A percentile compares a stretch with the other conserved stretches of the same genome.
Conservation (phyloP, 2,113 vertebrate species). For the Eublepharis macularius region DNA sequence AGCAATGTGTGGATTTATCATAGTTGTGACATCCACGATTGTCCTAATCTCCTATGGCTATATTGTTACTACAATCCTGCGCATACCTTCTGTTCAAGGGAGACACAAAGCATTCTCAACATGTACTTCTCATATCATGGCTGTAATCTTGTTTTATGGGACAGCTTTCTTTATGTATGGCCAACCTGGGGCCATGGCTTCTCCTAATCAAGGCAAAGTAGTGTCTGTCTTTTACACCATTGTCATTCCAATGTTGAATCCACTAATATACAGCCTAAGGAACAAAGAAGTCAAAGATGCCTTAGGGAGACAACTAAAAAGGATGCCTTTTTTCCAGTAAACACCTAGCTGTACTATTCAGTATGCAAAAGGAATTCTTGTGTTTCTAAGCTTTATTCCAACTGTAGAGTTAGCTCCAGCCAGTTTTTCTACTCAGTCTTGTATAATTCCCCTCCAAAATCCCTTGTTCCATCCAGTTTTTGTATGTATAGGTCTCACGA, state of each 20-base stretch:
- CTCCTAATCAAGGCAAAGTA: slow-evolving; percentile 48
- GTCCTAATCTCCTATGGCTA: slow-evolving; percentile 67
- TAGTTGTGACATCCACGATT: slow-evolving; percentile 44
- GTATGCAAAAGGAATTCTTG: too few species aligned
- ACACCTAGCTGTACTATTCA: neutral
- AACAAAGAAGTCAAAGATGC: slow-evolving; percentile 62
- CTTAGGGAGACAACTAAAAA: slow-evolving; percentile 46
- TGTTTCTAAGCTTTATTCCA: too few species aligned
- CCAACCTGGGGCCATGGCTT: slow-evolving; percentile 49
- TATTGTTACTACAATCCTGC: slow-evolving; percentile 54
- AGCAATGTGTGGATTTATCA: slow-evolving; percentile 56
- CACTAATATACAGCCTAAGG: slow-evolving; percentile 65
- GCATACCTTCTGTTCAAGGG: slow-evolving; percentile 59
- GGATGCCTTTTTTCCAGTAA: neutral
- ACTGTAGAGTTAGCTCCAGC: too few species aligned
- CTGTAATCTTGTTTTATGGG: slow-evolving; percentile 67
- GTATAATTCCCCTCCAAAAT: too few species aligned
- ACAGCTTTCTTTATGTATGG: slow-evolving; percentile 68
- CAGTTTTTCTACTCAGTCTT: too few species aligned
- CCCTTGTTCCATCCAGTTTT: too few species aligned
- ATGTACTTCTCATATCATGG: slow-evolving; percentile 67
- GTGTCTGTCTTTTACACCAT: slow-evolving; percentile 60
- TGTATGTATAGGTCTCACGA: too few species aligned
- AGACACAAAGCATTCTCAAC: slow-evolving; percentile 65
- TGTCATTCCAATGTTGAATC: slow-evolving; percentile 67